These are phyloP conservation scores for Caiman crocodilus DNA, from an alignment of 2,797 vertebrate species.

Conservation along the genomic window DNA sequence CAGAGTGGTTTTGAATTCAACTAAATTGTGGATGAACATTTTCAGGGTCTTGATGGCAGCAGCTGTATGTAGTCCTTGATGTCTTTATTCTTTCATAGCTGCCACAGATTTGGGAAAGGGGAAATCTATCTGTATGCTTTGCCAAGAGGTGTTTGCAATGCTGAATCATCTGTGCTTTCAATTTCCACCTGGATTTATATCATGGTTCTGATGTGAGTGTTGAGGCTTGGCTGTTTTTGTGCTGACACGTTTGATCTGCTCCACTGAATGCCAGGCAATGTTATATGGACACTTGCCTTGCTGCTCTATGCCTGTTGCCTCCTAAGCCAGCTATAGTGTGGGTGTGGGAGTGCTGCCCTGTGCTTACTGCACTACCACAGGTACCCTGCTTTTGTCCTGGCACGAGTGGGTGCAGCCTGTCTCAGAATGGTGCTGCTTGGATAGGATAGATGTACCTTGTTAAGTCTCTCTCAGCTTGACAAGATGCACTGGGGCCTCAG, in stretches of 20 bases:
- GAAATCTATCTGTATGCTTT: not conserved
- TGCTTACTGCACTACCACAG: no score
- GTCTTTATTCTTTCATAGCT: not conserved
- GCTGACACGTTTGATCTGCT: no score
- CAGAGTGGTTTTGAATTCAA: not conserved
- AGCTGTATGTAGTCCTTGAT: not conserved
- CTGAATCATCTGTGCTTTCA: not conserved
- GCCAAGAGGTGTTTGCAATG: fast-evolving
- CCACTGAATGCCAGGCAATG: no score
- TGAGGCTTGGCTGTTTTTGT: not conserved
- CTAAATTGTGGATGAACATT: not conserved
- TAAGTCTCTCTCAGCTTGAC: not conserved
- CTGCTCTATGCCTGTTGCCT: no score
- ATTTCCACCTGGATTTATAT: not conserved
- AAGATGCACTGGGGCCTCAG: not conserved
- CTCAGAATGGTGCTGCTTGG: no score
- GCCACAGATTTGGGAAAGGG: not conserved
- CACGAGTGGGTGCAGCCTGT: no score
- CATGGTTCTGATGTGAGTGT: not conserved
- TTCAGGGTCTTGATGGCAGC: not conserved
- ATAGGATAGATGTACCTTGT: not conserved
- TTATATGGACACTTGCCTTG: no score
- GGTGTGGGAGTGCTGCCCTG: no score
- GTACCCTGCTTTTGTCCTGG: no score
- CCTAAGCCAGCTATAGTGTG: no score